phyloP scores from a whole-genome alignment of 2,113 vertebrate species.

The Psittacus erithacus region DNA sequence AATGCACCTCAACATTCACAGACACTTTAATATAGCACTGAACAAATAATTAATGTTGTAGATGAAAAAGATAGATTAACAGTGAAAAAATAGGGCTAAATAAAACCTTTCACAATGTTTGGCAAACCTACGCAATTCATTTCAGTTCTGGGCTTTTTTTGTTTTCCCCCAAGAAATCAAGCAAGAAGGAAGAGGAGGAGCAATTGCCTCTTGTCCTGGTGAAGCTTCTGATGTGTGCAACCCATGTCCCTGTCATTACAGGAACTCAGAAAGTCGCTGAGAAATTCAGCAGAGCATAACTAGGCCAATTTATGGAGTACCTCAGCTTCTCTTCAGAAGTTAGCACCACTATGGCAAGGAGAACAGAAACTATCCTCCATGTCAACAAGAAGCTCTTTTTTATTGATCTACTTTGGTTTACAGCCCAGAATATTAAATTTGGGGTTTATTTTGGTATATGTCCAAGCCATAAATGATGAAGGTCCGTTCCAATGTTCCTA shows the following conservation, averaged over 20 bases:
- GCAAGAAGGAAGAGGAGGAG: not conserved
- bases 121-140: slow-evolving; percentile 45
- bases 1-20: not conserved
- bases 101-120: slow-evolving; percentile 51
- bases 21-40: not conserved
- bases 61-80: accelerated
- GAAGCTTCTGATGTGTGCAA: not conserved
- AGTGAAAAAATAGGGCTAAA: not conserved
- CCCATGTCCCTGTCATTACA: not conserved
- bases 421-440: not conserved
- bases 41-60: slow-evolving; percentile 38
- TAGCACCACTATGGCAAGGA: not conserved
- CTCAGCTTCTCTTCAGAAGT: not conserved
- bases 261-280: not conserved
- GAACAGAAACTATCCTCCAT: not conserved
- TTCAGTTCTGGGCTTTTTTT: not conserved
- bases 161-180: not conserved
- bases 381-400: not conserved
- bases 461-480: not conserved
- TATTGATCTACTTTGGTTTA: not conserved
- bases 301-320: not conserved
- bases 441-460: not conserved
- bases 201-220: not conserved
- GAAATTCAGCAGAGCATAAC: not conserved
- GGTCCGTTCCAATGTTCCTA: accelerated